Evolutionary conservation across 2,797 vertebrate genomes (phyloP), one percentile per base, ranked within the genome.

Genomic region (Numenius phaeopus): DNA sequence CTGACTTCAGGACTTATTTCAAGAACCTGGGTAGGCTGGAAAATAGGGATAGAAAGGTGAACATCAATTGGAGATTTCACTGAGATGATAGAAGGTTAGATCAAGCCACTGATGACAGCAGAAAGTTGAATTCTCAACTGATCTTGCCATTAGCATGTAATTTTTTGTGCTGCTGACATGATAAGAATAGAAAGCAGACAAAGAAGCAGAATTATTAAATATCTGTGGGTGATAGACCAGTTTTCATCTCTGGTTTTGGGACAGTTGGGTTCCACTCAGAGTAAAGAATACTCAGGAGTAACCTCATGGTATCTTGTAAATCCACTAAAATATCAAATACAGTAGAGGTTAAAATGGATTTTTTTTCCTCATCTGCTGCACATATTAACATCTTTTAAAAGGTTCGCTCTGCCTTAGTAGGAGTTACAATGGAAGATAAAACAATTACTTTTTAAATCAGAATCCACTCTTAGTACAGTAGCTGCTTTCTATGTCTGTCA

Each of bases 181-280:
- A 34, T 50, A 83, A 81, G 66, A 91, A 90, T 62, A 95, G 66
- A 89, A 94, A 87, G 34, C 77, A 95, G 80, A 70, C 30, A 76
- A 40, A 37, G 50, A 94, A 88, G 80, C 34, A 87, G 61, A 94
- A 83, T 84, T 93, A 83, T 79, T 87, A 73, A 94, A 83, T 69
- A 91, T 54, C n/a, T 93, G 10, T 39, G 22, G 27, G 29, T 93
- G 65, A 93, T 24, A 84, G 73, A 83, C 64, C 5, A 66, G 62
- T 65, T 94, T 87, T 90, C 12, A 21, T 55, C 58, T 73, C 79
- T 86, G 58, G 14, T 69, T 94, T 91, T 81, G 55, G 50, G n/a
- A 71, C 14, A 84, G 83, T n/a, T 88, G 39, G 50, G 10, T 76
- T 94, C 69, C 21, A 44, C 26, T 76, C 2, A 2, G 34, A 91